A percentile compares a stretch with the other conserved stretches of the same genome.
phyloP scores from a whole-genome alignment of 1,140 invertebrate species.

The Euwallacea fornicatus region DNA sequence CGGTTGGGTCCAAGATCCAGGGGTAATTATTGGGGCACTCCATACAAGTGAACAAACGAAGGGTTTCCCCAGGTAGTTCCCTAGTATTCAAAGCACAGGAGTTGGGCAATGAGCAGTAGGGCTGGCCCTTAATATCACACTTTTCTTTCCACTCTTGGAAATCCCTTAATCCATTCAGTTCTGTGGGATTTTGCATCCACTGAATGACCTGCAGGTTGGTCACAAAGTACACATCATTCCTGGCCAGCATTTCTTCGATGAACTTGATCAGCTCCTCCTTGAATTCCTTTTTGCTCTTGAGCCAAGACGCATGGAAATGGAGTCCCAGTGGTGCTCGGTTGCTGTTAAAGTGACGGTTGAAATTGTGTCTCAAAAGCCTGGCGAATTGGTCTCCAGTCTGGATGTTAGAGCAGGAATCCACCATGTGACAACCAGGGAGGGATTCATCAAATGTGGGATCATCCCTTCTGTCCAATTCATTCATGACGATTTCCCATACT shows the following conservation, averaged over 20 bases:
- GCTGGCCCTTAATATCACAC: constrained; percentile 91
- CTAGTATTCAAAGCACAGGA: constrained; percentile 85
- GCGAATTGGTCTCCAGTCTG: constrained; percentile 86
- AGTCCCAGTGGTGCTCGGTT: constrained; percentile 93
- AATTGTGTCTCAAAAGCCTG: constrained; percentile 87
- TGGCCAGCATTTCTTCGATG: constrained; percentile 87
- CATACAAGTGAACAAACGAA: constrained; percentile 92
- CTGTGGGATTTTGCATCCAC: constrained; percentile 96
- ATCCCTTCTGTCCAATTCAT: constrained; percentile 88
- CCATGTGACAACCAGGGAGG: constrained; percentile 90
- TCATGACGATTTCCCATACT: constrained; percentile 96
- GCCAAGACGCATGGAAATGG: constrained; percentile 93
- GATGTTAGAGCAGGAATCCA: constrained; percentile 91
- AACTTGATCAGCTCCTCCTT: constrained; percentile 90
- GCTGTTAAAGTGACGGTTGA: constrained; percentile 88
- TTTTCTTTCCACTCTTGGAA: constrained; percentile 96
- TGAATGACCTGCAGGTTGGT: constrained; percentile 93
- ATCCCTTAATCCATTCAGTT: constrained; percentile 80
- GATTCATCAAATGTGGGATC: constrained; percentile 90
- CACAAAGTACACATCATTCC: constrained; percentile 93
- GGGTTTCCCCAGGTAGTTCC: constrained; percentile 88
- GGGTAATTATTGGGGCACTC: constrained; percentile 95
- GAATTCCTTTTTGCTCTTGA: constrained; percentile 92
- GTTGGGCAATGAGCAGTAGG: constrained; percentile 89
- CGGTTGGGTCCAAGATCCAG: constrained; percentile 92